Evolutionary conservation across 2,113 vertebrate species (phyloP), one percentile per base, ranked within the genome.

Genomic region (Montifringilla adamsi): DNA sequence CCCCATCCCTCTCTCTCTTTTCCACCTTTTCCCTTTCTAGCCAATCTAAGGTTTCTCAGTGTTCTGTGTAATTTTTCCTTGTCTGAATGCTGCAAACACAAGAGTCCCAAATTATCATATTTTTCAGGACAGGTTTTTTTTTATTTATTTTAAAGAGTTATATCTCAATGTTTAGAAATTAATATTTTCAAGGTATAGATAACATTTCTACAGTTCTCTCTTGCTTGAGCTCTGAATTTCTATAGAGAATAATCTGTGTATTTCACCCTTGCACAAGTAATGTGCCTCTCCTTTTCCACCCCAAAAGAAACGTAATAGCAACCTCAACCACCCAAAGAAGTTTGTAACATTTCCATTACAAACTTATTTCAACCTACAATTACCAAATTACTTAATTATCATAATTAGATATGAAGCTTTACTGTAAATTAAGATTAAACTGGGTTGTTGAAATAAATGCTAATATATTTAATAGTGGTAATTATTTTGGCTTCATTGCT

Each of bases 401-500:
- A 68, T 94, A 96, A 96, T 93, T 87, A 93, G 39, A 94, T 35
- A 87, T 35, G 10, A 93, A 90, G 83, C 53, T 89, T 92, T 89
- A 84, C 53, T 60, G 41, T 56, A 92, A 95, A 94, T 94, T 89
- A 85, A 84, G 73, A 89, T 94, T 93, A 81, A 90, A 86, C 39
- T 21, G 5, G 4, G 49, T 49, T 96, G 90, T 56, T 92, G 95
- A 96, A 96, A 91, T 96, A 94, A 95, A 84, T 84, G 86, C 50
- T 96, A 96, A 91, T 92, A 46, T 81, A 75, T 86, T 87, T 96
- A 91, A 95, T 90, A 93, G 95, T 52, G 41, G 49, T 31, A 94
- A 96, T 95, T 95, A 78, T 75, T 80, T 92, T 97, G 95, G 92
- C 86, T 96, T 90, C 72, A 15, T 23, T 82, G 49, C 66, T 89